These are phyloP conservation scores for Sebastolobus alascanus DNA, from an alignment of 2,797 vertebrate genomes.

Conservation along the genomic window DNA sequence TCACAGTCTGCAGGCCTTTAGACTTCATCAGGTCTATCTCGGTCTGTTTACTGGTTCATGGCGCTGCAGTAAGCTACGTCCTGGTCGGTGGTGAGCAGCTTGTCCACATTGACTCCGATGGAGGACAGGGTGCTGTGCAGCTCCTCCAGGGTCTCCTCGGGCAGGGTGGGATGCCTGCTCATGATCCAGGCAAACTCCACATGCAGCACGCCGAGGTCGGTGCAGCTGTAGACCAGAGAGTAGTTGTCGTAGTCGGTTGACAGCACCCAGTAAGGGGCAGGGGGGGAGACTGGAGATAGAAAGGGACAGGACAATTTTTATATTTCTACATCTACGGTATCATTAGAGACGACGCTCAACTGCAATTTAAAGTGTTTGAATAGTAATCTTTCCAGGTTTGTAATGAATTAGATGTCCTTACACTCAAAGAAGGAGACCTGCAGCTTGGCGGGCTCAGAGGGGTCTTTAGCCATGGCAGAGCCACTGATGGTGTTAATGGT, in stretches of 20 bases:
- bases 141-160: slow-evolving; percentile 65
- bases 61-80: slow-evolving; percentile 55
- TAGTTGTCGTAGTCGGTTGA: slow-evolving; percentile 89
- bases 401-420: slow-evolving; percentile 18
- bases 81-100: slow-evolving; percentile 66
- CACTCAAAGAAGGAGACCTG: slow-evolving; percentile 86
- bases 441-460: slow-evolving; percentile 88
- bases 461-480: slow-evolving; percentile 76
- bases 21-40: not conserved
- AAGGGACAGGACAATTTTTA: not conserved
- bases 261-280: slow-evolving; percentile 89
- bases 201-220: slow-evolving; percentile 75
- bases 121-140: slow-evolving; percentile 65
- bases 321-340: too few relatives aligned
- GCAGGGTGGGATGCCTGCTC: slow-evolving; percentile 62
- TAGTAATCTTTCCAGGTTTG: not conserved
- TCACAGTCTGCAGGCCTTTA: not conserved
- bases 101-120: slow-evolving; percentile 49
- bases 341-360: not conserved
- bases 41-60: slow-evolving; percentile 45
- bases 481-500: slow-evolving; percentile 74
- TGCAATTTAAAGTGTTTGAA: not conserved
- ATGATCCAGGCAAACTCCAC: slow-evolving; percentile 87
- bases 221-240: slow-evolving; percentile 90
- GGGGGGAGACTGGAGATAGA: slow-evolving; percentile 80